Evolutionary conservation across 2,888 invertebrate genomes (phyloP).

Genomic region (Candidula unifasciata): DNA sequence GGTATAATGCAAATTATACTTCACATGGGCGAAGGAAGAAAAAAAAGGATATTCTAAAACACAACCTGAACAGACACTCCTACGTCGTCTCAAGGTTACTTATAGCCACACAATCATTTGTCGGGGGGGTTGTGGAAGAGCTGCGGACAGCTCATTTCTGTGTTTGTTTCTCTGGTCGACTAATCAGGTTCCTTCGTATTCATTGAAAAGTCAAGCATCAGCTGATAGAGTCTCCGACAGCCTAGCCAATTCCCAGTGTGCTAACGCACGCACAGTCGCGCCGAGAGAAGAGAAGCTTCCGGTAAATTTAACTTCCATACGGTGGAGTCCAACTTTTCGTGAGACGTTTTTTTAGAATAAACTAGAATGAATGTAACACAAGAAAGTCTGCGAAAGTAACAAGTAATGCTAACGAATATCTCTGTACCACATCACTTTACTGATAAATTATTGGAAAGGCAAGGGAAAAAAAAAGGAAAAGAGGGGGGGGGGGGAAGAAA

Average conservation of each 20-base stretch:
- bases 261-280: constrained; percentile 10
- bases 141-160: not conserved
- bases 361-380: no score
- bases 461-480: no score
- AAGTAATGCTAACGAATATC: constrained; percentile 2
- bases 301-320: constrained; percentile 11
- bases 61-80: no score
- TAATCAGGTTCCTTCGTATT: constrained; percentile 17
- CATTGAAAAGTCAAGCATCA: constrained; percentile 35
- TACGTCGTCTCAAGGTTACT: no score
- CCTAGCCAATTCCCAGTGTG: not conserved
- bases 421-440: not conserved
- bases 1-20: no score
- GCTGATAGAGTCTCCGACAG: not conserved
- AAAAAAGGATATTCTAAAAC: no score
- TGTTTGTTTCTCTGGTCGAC: not conserved
- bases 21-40: no score
- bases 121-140: not conserved
- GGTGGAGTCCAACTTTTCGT: not conserved
- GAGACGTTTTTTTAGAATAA: not conserved
- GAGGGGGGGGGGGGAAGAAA: no score
- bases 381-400: not conserved
- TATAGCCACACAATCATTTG: not conserved
- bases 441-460: no score
- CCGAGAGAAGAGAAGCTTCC: not conserved